Percentiles rank a stretch among this genome's conserved stretches.
Conservation (phyloP, 2,888 invertebrate genomes). For the Andricus curvator region DNA sequence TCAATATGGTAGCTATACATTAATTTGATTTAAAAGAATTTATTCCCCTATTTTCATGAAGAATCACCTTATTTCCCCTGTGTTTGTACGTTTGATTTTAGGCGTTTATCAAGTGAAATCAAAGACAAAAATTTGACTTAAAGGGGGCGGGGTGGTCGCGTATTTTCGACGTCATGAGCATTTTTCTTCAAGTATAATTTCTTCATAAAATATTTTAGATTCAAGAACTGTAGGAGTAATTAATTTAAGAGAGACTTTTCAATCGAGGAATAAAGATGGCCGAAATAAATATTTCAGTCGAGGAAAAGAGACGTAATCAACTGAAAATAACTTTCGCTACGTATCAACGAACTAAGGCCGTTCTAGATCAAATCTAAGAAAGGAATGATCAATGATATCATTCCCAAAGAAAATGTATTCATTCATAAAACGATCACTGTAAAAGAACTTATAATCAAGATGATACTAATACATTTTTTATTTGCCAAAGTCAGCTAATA, state of each 20-base stretch:
- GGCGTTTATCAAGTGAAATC: no score
- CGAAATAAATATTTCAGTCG: not conserved
- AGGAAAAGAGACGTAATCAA: not conserved
- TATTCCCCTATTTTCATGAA: no score
- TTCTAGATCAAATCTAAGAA: not conserved
- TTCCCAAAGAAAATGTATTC: not conserved
- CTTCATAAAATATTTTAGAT: not conserved
- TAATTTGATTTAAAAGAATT: no score
- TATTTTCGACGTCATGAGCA: no score
- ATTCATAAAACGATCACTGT: not conserved
- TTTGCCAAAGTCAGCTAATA: not conserved
- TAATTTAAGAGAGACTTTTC: not conserved
- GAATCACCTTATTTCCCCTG: no score
- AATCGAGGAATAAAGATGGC: not conserved
- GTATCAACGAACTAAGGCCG: not conserved
- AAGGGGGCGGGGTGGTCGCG: no score
- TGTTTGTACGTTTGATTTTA: no score
- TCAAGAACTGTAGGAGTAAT: not conserved
- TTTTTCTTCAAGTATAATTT: not conserved
- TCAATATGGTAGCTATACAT: no score
- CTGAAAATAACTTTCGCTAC: not conserved
- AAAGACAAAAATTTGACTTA: no score
- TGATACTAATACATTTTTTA: not conserved
- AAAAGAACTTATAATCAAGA: not conserved
- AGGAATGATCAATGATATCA: not conserved